Percentiles rank a stretch among this genome's conserved stretches.
Evolutionary conservation across 2,797 vertebrate genomes (phyloP).

Genomic region (Avahi laniger): DNA sequence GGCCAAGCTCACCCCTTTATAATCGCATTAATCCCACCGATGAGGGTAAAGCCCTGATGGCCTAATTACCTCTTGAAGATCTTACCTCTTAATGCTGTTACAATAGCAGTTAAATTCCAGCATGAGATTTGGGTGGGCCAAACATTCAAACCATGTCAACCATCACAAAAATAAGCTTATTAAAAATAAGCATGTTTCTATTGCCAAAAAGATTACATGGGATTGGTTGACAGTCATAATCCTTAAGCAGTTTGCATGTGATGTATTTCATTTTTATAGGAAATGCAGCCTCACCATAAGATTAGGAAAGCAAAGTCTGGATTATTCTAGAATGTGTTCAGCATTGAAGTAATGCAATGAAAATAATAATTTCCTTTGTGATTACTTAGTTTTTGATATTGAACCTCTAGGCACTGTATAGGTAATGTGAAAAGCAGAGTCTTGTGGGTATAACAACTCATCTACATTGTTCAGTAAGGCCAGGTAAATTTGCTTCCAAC

Average conservation of each 20-base stretch:
- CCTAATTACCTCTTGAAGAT: not conserved
- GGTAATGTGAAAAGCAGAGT: slow-evolving; percentile 37
- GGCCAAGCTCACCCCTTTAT: not conserved
- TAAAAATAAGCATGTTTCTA: not conserved
- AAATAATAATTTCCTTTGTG: not conserved
- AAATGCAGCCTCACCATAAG: slow-evolving; percentile 6
- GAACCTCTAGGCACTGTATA: not conserved
- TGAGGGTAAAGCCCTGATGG: not conserved
- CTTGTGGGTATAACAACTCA: not conserved
- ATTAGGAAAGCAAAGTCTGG: not conserved
- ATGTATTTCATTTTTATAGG: slow-evolving; percentile 42
- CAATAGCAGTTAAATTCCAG: not conserved
- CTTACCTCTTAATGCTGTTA: not conserved
- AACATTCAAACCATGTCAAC: not conserved
- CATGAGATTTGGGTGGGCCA: not conserved
- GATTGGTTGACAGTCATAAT: slow-evolving; percentile 6
- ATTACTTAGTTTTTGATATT: not conserved
- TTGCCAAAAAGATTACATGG: not conserved
- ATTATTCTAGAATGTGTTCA: not conserved
- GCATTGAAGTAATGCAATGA: not conserved
- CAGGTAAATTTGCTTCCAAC: slow-evolving; percentile 3
- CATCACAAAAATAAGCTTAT: not conserved
- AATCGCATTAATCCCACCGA: not conserved
- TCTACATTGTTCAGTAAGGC: not conserved
- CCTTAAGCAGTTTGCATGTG: not conserved